phyloP scores from a whole-genome alignment of 2,888 invertebrate genomes.

The Serrognathus titanus region DNA sequence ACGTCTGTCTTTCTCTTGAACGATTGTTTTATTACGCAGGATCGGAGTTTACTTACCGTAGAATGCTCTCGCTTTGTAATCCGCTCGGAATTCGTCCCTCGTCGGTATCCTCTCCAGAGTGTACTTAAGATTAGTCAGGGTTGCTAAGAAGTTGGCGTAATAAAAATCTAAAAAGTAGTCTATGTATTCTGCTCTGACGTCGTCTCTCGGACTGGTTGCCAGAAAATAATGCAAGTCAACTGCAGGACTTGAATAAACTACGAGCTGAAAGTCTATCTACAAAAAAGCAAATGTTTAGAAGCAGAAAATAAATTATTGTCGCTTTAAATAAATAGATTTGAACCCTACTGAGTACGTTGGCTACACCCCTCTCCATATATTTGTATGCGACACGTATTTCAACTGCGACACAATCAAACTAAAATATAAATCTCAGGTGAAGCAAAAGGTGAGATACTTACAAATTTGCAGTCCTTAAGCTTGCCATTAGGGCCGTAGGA shows the following conservation, averaged over 20 bases:
- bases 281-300: slow-evolving; percentile 27
- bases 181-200: slow-evolving; percentile 35
- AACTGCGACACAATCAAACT: neutral
- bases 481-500: slow-evolving; percentile 44
- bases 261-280: slow-evolving; percentile 52
- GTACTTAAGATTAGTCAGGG: slow-evolving; percentile 35
- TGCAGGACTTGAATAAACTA: slow-evolving; percentile 46
- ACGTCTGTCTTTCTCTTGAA: too few species aligned
- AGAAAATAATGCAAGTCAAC: slow-evolving; percentile 50
- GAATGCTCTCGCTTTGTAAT: slow-evolving; percentile 37
- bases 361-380: neutral
- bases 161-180: slow-evolving; percentile 39
- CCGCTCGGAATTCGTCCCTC: slow-evolving; percentile 35
- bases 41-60: slow-evolving; percentile 32
- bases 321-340: too few species aligned
- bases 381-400: neutral
- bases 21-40: neutral
- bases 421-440: neutral
- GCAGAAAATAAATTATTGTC: too few species aligned
- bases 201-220: slow-evolving; percentile 43
- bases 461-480: slow-evolving; percentile 46
- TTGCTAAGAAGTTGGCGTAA: slow-evolving; percentile 35
- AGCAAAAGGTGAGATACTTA: slow-evolving; percentile 31
- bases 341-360: too few species aligned
- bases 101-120: slow-evolving; percentile 38